Percentiles rank a stretch among this genome's conserved stretches.
These are phyloP conservation scores for Myotis myotis DNA, from an alignment of 2,797 vertebrate genomes.

Conservation along the genomic window DNA sequence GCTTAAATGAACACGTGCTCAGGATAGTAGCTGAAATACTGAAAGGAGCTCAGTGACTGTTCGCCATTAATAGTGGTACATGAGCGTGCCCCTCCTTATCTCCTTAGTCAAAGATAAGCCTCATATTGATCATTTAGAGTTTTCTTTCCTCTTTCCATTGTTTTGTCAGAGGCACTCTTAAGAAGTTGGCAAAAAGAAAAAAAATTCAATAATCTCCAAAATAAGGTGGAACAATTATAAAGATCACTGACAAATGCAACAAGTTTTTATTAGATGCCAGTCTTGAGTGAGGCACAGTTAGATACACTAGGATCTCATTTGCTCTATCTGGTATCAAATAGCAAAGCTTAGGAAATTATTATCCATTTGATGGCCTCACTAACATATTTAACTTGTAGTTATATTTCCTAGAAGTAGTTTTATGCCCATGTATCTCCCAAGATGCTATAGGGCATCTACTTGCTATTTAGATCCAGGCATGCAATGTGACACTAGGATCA, in stretches of 20 bases:
- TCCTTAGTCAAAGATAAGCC: slow-evolving; percentile 9
- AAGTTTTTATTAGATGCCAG: slow-evolving; percentile 49
- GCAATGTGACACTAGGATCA: slow-evolving; percentile 3
- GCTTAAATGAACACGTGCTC: slow-evolving; percentile 18
- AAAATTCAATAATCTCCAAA: slow-evolving; percentile 16
- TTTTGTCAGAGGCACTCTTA: not conserved
- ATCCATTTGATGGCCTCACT: not conserved
- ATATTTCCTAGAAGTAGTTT: not conserved
- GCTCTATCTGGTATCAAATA: slow-evolving; percentile 4
- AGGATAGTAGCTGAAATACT: not conserved
- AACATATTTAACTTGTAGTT: not conserved
- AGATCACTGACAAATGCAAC: slow-evolving; percentile 43
- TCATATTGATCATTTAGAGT: not conserved
- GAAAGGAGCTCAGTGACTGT: not conserved
- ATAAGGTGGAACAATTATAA: not conserved
- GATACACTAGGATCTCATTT: not conserved
- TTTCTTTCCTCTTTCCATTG: slow-evolving; percentile 12
- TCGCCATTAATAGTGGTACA: not conserved
- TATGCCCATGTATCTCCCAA: slow-evolving; percentile 11
- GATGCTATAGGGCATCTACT: not conserved
- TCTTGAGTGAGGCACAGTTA: not conserved
- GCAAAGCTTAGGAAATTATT: slow-evolving; percentile 6
- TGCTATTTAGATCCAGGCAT: slow-evolving; percentile 5
- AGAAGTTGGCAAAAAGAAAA: not conserved
- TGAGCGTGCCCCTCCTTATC: not conserved